Evolutionary conservation across 2,888 invertebrate species (phyloP).

Genomic region (Ennomos fuscantarius): DNA sequence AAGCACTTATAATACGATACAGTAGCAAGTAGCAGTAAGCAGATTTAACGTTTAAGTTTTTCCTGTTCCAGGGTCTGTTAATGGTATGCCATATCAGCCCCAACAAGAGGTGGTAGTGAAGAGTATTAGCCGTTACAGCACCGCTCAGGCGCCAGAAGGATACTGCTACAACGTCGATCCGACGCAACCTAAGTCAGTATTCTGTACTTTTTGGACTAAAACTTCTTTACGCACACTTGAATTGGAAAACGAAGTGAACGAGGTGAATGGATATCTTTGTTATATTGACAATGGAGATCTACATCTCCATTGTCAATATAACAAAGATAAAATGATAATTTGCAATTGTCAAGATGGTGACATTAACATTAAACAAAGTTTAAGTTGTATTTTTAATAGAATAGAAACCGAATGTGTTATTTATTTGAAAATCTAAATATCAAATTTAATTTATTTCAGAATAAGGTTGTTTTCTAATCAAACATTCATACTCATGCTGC

Average conservation of each 20-base stretch:
- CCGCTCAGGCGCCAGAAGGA: slow-evolving; percentile 75
- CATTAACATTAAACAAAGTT: too few relatives aligned
- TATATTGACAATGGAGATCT: too few relatives aligned
- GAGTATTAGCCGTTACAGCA: slow-evolving; percentile 80
- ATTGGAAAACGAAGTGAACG: too few relatives aligned
- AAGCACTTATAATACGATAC: too few relatives aligned
- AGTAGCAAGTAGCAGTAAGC: too few relatives aligned
- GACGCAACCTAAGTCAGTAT: slow-evolving; percentile 79
- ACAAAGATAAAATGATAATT: too few relatives aligned
- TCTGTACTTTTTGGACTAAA: too few relatives aligned
- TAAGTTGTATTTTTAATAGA: slow-evolving; percentile 39
- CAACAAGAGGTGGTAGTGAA: slow-evolving; percentile 80
- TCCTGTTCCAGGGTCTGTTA: slow-evolving; percentile 63
- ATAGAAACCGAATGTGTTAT: slow-evolving; percentile 12
- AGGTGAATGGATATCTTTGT: too few relatives aligned
- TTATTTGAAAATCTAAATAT: not conserved
- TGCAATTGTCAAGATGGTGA: too few relatives aligned
- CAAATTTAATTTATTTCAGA: slow-evolving; percentile 12
- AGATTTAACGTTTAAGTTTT: too few relatives aligned
- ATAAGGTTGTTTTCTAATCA: slow-evolving; percentile 38
- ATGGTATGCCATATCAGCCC: slow-evolving; percentile 77
- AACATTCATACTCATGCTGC: slow-evolving; percentile 69
- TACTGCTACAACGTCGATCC: slow-evolving; percentile 83
- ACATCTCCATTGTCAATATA: too few relatives aligned
- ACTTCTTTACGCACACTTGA: too few relatives aligned